Percentiles rank a stretch among this genome's conserved stretches.
These are phyloP conservation scores for Lithophane ornitopus DNA, from an alignment of 2,888 invertebrate species.

Conservation along the genomic window DNA sequence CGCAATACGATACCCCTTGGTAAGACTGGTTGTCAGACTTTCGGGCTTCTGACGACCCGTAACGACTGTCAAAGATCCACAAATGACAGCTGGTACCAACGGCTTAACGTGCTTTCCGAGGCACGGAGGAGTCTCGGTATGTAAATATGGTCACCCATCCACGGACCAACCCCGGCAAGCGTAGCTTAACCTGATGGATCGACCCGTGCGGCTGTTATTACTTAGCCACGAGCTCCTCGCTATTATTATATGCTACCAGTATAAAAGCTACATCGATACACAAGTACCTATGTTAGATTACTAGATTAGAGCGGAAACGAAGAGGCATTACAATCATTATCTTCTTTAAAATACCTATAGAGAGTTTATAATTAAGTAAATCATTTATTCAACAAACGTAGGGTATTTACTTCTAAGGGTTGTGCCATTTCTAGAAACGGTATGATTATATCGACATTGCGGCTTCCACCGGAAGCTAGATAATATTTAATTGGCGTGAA, in stretches of 20 bases:
- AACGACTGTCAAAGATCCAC: too few species aligned
- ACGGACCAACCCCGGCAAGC: too few species aligned
- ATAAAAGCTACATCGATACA: background rate
- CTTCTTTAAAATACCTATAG: slow-evolving; percentile 31
- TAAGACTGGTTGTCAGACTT: too few species aligned
- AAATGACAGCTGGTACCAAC: too few species aligned
- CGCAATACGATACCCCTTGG: too few species aligned
- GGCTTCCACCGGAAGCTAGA: slow-evolving; percentile 86
- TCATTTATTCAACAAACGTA: slow-evolving; percentile 68
- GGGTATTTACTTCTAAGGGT: slow-evolving; percentile 49
- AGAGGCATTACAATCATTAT: slow-evolving; percentile 29
- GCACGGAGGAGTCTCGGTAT: too few species aligned
- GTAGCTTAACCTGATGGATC: too few species aligned
- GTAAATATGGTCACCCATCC: too few species aligned
- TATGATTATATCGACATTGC: slow-evolving; percentile 78
- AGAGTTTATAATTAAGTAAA: slow-evolving; percentile 60
- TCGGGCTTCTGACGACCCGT: too few species aligned
- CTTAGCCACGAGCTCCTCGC: too few species aligned
- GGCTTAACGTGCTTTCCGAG: too few species aligned
- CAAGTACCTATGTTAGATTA: background rate
- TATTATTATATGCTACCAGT: background rate
- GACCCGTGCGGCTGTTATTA: too few species aligned
- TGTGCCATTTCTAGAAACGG: slow-evolving; percentile 72
- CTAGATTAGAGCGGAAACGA: slow-evolving; percentile 43
- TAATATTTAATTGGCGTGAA: slow-evolving; percentile 90